phyloP scores from a whole-genome alignment of 1,140 invertebrate genomes.

The Drosophila pseudoobscura region DNA sequence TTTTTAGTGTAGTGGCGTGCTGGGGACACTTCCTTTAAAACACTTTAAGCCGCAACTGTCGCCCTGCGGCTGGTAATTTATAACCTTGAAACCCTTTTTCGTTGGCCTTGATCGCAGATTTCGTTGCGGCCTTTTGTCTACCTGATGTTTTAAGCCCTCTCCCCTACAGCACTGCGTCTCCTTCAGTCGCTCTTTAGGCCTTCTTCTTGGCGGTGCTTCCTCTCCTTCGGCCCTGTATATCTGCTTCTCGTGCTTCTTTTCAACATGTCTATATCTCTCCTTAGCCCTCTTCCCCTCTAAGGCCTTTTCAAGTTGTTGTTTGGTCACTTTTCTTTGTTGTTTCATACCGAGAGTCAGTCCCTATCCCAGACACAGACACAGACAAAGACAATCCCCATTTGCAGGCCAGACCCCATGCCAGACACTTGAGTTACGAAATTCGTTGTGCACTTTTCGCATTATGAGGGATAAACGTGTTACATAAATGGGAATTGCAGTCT shows the following conservation, averaged over 20 bases:
- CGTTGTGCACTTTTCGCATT: slow-evolving; percentile 8
- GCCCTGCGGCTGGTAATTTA: slow-evolving; percentile 49
- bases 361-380: slow-evolving; percentile 13
- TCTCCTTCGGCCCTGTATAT: too few species aligned
- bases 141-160: slow-evolving; percentile 10
- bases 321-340: slow-evolving; percentile 38
- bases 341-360: slow-evolving; percentile 16
- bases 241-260: background rate
- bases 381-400: too few species aligned
- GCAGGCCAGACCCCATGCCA: slow-evolving; percentile 14
- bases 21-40: slow-evolving; percentile 48
- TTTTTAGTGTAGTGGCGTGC: slow-evolving; percentile 36
- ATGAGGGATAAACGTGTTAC: slow-evolving; percentile 15
- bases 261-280: background rate
- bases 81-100: slow-evolving; percentile 72
- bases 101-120: slow-evolving; percentile 65
- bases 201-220: too few species aligned
- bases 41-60: slow-evolving; percentile 31
- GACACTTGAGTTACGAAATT: slow-evolving; percentile 38
- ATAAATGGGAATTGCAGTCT: slow-evolving; percentile 8
- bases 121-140: slow-evolving; percentile 26
- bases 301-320: slow-evolving; percentile 50
- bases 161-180: too few species aligned
- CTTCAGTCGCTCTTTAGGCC: too few species aligned
- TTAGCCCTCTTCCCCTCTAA: slow-evolving; percentile 19